phyloP scores from a whole-genome alignment of 2,113 vertebrate genomes.

The Proterorhinus semilunaris region DNA sequence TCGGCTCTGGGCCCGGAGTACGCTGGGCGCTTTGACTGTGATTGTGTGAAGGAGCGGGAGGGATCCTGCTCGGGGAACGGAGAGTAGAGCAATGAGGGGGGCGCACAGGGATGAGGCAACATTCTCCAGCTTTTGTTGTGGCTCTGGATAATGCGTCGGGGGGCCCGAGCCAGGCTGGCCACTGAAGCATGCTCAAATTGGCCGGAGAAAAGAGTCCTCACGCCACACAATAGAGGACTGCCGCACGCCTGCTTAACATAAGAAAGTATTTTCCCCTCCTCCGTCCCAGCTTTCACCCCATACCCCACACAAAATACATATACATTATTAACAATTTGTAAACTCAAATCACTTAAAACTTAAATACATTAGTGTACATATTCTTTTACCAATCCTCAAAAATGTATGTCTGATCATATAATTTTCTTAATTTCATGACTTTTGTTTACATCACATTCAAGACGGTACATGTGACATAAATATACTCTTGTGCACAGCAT shows the following conservation, averaged over 20 bases:
- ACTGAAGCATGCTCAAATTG: slow-evolving; percentile 78
- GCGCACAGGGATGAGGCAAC: slow-evolving; percentile 62
- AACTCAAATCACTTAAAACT: background rate
- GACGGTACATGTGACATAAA: too few relatives aligned
- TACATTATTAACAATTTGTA: slow-evolving; percentile 20
- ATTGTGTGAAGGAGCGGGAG: slow-evolving; percentile 61
- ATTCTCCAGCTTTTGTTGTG: slow-evolving; percentile 78
- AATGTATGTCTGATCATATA: too few relatives aligned
- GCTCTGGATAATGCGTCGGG: slow-evolving; percentile 72
- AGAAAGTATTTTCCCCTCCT: slow-evolving; percentile 68
- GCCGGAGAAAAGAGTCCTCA: slow-evolving; percentile 78
- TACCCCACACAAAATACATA: slow-evolving; percentile 15
- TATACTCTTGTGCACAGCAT: too few relatives aligned
- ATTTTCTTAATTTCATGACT: too few relatives aligned
- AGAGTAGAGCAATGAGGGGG: slow-evolving; percentile 74
- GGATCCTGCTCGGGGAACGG: slow-evolving; percentile 57
- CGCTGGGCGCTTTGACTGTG: slow-evolving; percentile 42
- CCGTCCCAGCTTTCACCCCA: slow-evolving; percentile 38
- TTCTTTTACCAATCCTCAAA: too few relatives aligned
- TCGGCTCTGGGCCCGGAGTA: slow-evolving; percentile 59
- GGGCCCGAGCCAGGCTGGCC: slow-evolving; percentile 70
- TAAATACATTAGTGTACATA: too few relatives aligned
- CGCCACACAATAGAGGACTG: slow-evolving; percentile 75
- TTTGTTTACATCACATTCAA: too few relatives aligned
- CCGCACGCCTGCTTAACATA: slow-evolving; percentile 77